These are phyloP conservation scores for Nymphalis urticae DNA, from an alignment of 2,888 invertebrate genomes.

Conservation along the genomic window DNA sequence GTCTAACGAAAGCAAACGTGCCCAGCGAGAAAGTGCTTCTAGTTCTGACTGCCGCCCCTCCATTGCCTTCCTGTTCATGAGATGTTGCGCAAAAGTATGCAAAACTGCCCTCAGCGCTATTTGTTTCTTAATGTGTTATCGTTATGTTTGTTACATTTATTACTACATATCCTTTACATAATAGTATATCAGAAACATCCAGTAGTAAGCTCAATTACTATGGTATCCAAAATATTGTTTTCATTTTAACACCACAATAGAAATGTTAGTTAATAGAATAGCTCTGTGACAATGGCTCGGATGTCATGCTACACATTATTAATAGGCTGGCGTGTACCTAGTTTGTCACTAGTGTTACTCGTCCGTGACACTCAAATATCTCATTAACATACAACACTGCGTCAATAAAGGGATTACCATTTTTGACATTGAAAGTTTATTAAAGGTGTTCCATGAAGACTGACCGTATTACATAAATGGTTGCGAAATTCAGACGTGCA, in stretches of 20 bases:
- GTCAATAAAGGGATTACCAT: conserved; percentile 47
- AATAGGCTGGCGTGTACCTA: conserved; percentile 30
- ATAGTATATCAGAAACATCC: neutral
- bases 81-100: conserved; percentile 73
- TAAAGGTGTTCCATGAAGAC: conserved; percentile 23
- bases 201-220: neutral
- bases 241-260: conserved; percentile 11
- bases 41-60: conserved; percentile 40
- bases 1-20: conserved; percentile 78
- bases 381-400: conserved; percentile 56
- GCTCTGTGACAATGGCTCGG: conserved; percentile 24
- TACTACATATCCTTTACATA: neutral
- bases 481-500: conserved; percentile 10
- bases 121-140: conserved; percentile 22
- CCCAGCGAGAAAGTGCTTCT: conserved; percentile 73
- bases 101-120: conserved; percentile 42
- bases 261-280: conserved; percentile 19
- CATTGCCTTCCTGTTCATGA: conserved; percentile 66
- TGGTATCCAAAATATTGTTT: neutral
- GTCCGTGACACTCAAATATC: conserved; percentile 50
- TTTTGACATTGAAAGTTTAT: conserved; percentile 50
- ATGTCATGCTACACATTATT: conserved; percentile 33
- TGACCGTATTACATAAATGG: conserved; percentile 6
- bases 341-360: conserved; percentile 40
- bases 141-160: conserved; percentile 20